Conservation (phyloP, 2,797 vertebrate species). For the Dipus sagitta region DNA sequence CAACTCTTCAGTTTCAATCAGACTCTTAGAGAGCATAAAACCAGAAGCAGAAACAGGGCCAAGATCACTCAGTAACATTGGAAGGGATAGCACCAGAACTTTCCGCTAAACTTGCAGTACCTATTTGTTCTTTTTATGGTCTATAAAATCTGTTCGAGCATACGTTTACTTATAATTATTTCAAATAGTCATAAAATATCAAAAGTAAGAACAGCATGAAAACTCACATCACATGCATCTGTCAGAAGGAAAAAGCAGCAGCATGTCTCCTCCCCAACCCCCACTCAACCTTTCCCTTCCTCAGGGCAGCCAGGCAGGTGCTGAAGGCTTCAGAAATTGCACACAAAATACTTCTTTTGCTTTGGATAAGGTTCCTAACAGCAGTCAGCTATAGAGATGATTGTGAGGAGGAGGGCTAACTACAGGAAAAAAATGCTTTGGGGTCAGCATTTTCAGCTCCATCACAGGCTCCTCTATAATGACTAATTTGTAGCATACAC, state of each 20-base stretch:
- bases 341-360: constrained; percentile 29
- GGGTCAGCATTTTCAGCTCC: constrained; percentile 65
- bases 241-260: not conserved
- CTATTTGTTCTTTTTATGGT: constrained; percentile 78
- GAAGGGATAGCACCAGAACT: constrained; percentile 65
- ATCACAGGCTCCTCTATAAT: constrained; percentile 52
- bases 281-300: not conserved
- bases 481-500: constrained; percentile 85
- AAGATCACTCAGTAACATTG: constrained; percentile 23
- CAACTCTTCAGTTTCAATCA: constrained; percentile 37
- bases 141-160: constrained; percentile 68
- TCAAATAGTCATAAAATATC: constrained; percentile 74
- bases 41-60: constrained; percentile 50
- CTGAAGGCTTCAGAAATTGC: constrained; percentile 14
- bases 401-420: not conserved
- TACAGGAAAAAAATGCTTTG: constrained; percentile 52
- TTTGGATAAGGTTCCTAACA: constrained; percentile 41
- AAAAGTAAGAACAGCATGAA: constrained; percentile 58
- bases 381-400: not conserved
- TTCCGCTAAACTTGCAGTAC: constrained; percentile 52
- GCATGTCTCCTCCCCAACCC: not conserved
- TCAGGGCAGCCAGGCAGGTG: not conserved
- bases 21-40: constrained; percentile 35
- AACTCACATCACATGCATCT: not conserved
- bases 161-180: constrained; percentile 80